A percentile compares a stretch with the other conserved stretches of the same genome.
These are phyloP conservation scores for Sitophilus oryzae DNA, from an alignment of 1,140 invertebrate genomes.

Conservation along the genomic window DNA sequence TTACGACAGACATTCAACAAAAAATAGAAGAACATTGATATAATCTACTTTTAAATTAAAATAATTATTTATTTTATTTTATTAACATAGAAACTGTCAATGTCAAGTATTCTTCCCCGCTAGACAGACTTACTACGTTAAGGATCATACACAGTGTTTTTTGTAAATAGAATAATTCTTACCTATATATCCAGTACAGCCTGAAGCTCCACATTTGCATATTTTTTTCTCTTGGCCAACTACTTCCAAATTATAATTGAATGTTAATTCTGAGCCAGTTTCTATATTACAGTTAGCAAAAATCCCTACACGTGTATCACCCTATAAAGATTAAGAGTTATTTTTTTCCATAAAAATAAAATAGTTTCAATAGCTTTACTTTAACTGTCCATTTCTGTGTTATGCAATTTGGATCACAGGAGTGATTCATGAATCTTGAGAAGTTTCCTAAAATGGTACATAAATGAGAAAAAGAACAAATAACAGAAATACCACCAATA, in stretches of 20 bases:
- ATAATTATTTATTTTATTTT: no score
- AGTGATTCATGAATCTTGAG: slow-evolving; percentile 81
- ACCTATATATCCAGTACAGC: slow-evolving; percentile 87
- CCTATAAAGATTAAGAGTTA: no score
- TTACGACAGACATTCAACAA: no score
- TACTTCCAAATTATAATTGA: slow-evolving; percentile 89
- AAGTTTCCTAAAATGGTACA: slow-evolving; percentile 46
- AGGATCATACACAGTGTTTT: no score
- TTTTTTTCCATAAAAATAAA: no score
- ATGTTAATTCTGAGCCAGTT: slow-evolving; percentile 80
- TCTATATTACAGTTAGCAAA: slow-evolving; percentile 76
- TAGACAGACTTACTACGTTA: no score
- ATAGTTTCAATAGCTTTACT: no score
- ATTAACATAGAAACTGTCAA: no score
- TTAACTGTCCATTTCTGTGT: slow-evolving; percentile 94
- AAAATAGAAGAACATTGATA: no score
- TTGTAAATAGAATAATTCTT: no score
- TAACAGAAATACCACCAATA: slow-evolving; percentile 45
- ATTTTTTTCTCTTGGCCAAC: slow-evolving; percentile 78
- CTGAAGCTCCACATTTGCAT: slow-evolving; percentile 79
- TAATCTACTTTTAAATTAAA: no score
- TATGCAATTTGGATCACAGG: slow-evolving; percentile 90
- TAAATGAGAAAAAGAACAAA: neutral
- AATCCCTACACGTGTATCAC: slow-evolving; percentile 83
- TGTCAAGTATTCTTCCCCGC: no score